Conservation (phyloP, 1,140 invertebrate genomes). For the Drosophila watanabei region DNA sequence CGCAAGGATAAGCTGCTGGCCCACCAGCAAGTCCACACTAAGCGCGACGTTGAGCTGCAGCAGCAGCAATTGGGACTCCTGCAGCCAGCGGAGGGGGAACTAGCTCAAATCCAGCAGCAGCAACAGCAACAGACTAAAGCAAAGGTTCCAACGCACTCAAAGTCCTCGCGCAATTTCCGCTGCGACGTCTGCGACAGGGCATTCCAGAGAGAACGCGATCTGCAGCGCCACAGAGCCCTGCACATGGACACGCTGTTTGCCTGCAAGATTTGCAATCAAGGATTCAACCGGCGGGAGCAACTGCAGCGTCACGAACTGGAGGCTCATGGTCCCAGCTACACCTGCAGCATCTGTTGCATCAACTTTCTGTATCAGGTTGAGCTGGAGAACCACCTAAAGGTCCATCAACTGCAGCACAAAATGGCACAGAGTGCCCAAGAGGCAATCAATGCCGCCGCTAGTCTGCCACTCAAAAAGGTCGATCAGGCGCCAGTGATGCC, state of each 20-base stretch:
- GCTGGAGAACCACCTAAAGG: slow-evolving; percentile 87
- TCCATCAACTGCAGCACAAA: slow-evolving; percentile 85
- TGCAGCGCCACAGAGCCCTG: slow-evolving; percentile 88
- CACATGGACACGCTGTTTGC: slow-evolving; percentile 89
- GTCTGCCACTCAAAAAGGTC: slow-evolving; percentile 8
- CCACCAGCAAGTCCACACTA: slow-evolving; percentile 87
- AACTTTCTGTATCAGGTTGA: slow-evolving; percentile 87
- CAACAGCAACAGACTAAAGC: slow-evolving; percentile 21
- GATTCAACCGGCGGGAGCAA: slow-evolving; percentile 89
- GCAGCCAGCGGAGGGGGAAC: slow-evolving; percentile 57
- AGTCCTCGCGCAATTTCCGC: slow-evolving; percentile 65
- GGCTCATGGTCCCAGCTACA: slow-evolving; percentile 87
- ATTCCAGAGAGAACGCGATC: slow-evolving; percentile 89
- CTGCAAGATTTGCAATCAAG: slow-evolving; percentile 88
- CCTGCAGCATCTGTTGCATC: slow-evolving; percentile 87
- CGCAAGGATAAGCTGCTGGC: slow-evolving; percentile 88
- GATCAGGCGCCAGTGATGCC: slow-evolving; percentile 19
- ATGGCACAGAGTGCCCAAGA: slow-evolving; percentile 67
- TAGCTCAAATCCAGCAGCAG: slow-evolving; percentile 52
- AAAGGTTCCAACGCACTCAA: slow-evolving; percentile 14
- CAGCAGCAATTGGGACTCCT: slow-evolving; percentile 33
- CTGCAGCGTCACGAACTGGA: slow-evolving; percentile 88
- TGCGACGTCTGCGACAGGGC: slow-evolving; percentile 88
- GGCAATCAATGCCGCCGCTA: slow-evolving; percentile 54
- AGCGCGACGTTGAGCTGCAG: slow-evolving; percentile 69